Evolutionary conservation across 35 echinoderm and acorn worm species (phyloP).

Genomic region (Apostichopus japonicus): DNA sequence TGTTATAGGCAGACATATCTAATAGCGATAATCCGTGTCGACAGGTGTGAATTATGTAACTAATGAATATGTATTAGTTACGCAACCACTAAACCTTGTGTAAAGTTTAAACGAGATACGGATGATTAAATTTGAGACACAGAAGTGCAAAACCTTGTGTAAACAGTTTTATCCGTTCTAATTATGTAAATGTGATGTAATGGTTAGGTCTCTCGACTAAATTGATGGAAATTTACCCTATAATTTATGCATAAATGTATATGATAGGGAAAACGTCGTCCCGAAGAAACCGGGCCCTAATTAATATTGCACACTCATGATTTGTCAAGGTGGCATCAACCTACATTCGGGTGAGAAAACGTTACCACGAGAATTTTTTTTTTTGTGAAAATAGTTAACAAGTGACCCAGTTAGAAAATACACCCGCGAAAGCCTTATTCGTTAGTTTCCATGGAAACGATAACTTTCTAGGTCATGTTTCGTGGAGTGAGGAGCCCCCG

Average conservation of each 20-base stretch:
- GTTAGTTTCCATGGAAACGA: neutral
- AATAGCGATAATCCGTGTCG: too few species aligned
- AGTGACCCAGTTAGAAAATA: slow-evolving; percentile 47
- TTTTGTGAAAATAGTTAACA: slow-evolving; percentile 37
- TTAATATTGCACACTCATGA: neutral
- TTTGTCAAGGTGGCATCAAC: slow-evolving; percentile 37
- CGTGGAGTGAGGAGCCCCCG: neutral
- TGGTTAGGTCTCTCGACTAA: neutral
- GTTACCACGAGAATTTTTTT: neutral
- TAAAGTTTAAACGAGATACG: neutral
- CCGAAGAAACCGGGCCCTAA: neutral
- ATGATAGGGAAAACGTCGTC: neutral
- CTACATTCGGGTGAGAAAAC: slow-evolving; percentile 43
- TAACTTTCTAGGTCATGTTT: slow-evolving; percentile 10
- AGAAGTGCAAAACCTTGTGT: neutral
- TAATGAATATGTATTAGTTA: neutral
- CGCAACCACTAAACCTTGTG: neutral
- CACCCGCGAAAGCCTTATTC: neutral
- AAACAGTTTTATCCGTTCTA: neutral
- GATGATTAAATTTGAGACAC: neutral
- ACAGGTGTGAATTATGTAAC: neutral
- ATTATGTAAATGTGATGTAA: neutral
- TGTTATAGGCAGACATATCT: too few species aligned
- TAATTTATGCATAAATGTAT: neutral
- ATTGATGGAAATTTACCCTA: neutral